Base-by-base conservation (phyloP, 2,888 invertebrate species). In the Pelosia muscerda region DNA sequence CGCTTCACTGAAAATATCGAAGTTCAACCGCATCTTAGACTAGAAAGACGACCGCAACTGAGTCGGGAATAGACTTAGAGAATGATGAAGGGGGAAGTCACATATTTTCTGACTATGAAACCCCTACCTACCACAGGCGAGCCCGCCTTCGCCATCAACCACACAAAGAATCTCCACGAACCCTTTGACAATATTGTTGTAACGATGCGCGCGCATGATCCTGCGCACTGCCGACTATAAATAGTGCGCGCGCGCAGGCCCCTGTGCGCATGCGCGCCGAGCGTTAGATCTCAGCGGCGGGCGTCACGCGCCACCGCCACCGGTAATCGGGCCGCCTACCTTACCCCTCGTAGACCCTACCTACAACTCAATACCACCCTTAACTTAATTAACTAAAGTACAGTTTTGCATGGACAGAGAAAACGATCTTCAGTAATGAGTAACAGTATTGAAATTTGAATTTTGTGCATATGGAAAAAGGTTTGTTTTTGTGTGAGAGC, bases 281-380 rank as follows among this genome's bases (percentile, higher is more conserved):
- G 28, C 69, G 53, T 92, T 77, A 84, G 93, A 94, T 94, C 94
- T 94, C 93, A 71, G 86, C 92, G 94, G 94, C 92, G 94, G 94
- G 93, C 94, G 94, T 88, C 88, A 85, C 91, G 93, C 90, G 73
- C 88, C 92, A 84, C 89, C 88, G 91, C 88, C 77, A 62, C 72
- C 88, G 84, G 88, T 90, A 91, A 90, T 90, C 87, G 89, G 79
- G 85, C 88, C 92, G 91, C 92, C 92, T 89, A 87, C 91, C 88
- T 86, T 81, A 84, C 87, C 74, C 83, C 74, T 74, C 64, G 72
- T 69, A 65, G 66, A 61, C 63, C 23, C 70, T 59, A 38, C 57
- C 8, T 38, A 42, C 31, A 54, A 8, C 2, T 4, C 31, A 81
- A 79, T 53, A 38, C 34, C 0, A 74, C 72, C 75, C 25, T 28